phyloP scores from a whole-genome alignment of 2,888 invertebrate species.

The Noctua janthina region DNA sequence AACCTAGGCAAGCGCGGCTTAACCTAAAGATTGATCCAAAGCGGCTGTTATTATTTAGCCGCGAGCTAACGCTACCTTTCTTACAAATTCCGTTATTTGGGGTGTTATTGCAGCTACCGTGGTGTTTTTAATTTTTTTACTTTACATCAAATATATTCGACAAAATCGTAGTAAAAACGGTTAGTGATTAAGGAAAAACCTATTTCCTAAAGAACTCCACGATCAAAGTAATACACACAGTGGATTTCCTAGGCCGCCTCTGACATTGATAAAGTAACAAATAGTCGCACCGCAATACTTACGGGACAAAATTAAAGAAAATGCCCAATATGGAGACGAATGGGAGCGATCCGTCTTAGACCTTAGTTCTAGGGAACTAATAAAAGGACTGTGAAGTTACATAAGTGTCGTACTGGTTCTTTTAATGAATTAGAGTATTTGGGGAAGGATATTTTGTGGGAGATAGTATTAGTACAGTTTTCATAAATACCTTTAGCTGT shows the following conservation, averaged over 20 bases:
- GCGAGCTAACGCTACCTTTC: too few relatives aligned
- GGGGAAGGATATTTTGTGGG: neutral
- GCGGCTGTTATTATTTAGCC: too few relatives aligned
- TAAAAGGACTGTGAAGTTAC: constrained; percentile 48
- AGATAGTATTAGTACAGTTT: neutral
- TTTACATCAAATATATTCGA: neutral
- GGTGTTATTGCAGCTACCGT: too few relatives aligned
- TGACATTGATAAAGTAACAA: constrained; percentile 64
- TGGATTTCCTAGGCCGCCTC: constrained; percentile 41
- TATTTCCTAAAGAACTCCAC: neutral
- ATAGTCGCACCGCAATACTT: constrained; percentile 50
- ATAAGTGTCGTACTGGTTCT: constrained; percentile 27
- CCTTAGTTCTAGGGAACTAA: constrained; percentile 46
- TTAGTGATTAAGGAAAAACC: neutral
- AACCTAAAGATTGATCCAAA: too few relatives aligned
- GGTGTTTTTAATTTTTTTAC: too few relatives aligned
- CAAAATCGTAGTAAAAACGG: neutral
- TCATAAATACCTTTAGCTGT: neutral
- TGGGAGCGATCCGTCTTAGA: constrained; percentile 67
- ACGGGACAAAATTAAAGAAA: constrained; percentile 71
- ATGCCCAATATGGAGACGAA: constrained; percentile 69
- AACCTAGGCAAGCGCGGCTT: too few relatives aligned
- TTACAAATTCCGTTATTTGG: too few relatives aligned
- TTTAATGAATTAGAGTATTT: neutral
- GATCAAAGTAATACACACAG: constrained; percentile 16